Percentiles rank a stretch among this genome's conserved stretches.
phyloP scores from a whole-genome alignment of 1,140 invertebrate genomes.

The Spodoptera frugiperda region DNA sequence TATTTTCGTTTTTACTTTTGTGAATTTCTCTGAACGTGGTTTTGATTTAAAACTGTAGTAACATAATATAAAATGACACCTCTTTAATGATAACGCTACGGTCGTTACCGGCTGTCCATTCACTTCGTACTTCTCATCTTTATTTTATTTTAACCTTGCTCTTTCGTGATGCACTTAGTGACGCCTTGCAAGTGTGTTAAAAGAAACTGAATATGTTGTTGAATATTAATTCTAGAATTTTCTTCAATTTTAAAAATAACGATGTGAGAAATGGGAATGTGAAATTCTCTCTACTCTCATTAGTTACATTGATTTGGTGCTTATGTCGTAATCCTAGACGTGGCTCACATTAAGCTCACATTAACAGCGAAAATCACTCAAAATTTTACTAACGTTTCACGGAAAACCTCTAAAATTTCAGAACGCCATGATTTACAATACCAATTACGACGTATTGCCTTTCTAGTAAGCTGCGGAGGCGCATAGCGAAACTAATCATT shows the following conservation, averaged over 20 bases:
- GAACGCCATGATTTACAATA: neutral
- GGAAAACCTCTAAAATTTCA: neutral
- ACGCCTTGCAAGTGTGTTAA: neutral
- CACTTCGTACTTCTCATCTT: constrained; percentile 12
- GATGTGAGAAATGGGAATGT: no score
- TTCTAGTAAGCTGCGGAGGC: neutral
- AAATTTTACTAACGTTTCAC: neutral
- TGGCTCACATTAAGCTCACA: no score
- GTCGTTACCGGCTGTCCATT: constrained; percentile 3
- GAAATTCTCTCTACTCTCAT: no score
- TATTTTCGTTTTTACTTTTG: constrained; percentile 60
- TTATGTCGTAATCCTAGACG: no score
- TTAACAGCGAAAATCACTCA: neutral
- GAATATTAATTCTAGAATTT: neutral
- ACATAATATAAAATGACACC: constrained; percentile 12
- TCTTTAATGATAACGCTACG: constrained; percentile 8
- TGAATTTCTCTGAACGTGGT: constrained; percentile 43
- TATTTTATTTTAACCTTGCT: constrained; percentile 5
- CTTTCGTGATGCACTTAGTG: neutral
- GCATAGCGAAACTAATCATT: constrained; percentile 42
- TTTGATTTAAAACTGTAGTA: constrained; percentile 28
- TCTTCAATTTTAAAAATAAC: neutral
- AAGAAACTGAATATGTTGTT: constrained; percentile 10
- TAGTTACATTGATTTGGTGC: no score
- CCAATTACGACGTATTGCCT: neutral